Evolutionary conservation across 2,888 invertebrate genomes (phyloP), one percentile per base, ranked within the genome.

Genomic region (Apocheima hispidaria): DNA sequence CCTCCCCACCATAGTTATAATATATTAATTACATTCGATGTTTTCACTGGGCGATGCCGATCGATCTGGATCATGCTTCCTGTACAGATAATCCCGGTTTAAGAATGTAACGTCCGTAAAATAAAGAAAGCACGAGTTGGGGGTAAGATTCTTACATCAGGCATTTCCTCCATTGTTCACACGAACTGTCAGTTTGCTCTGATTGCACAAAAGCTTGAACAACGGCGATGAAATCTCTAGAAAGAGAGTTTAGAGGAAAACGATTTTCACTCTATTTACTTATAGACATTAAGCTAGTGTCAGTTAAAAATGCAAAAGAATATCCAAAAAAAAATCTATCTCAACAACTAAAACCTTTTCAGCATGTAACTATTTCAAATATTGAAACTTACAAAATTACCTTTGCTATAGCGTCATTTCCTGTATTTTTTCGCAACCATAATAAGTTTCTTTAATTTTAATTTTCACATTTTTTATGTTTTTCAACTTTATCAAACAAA

Each of bases 11-110:
- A 87, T 78, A 74, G 79, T 79, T 77, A 82, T 87, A 88, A 88
- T 84, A 86, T 85, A 90, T 89, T 92, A 92, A 91, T 91, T 89
- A 89, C 85, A 78, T 80, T 82, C 80, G 77, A 84, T 77, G 84
- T 90, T 91, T 91, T 88, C 90, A 86, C 89, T 84, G 71, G 71
- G 67, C 48, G 56, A 62, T 73, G 69, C 73, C 73, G 71, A 86
- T 83, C 77, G 79, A 88, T 90, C 87, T 87, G 86, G 87, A 91
- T 86, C 74, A 71, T 67, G 77, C 83, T 90, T 89, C 90, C 88
- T 88, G 72, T 66, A 77, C 66, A 77, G 83, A 83, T 83, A 65
- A 68, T 63, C 69, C 70, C 35, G 54, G 63, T 35, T 66, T 65
- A 44, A 65, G 70, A 55, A 69, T 70, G 62, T 65, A 60, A 33